Evolutionary conservation across 2,797 vertebrate species (phyloP).

Genomic region (Amphiprion clarkii): DNA sequence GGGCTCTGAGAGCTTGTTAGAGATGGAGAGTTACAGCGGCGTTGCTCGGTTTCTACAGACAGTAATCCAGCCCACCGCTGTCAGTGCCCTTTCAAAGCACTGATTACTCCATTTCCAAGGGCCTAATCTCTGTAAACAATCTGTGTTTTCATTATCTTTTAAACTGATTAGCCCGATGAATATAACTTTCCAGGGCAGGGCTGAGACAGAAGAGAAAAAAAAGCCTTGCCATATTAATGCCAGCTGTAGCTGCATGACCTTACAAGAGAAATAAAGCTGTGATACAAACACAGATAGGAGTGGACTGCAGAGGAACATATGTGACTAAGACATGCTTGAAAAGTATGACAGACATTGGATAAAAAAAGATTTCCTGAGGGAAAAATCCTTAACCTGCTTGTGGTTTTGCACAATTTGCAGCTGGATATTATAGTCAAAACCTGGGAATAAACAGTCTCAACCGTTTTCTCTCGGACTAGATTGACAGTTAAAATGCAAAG

Average conservation of each 20-base stretch:
- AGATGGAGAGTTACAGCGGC: conserved; percentile 68
- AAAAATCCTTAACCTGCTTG: conserved; percentile 72
- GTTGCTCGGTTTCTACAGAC: conserved; percentile 73
- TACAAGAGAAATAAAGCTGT: conserved; percentile 78
- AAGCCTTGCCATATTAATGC: conserved; percentile 81
- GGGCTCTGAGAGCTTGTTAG: conserved; percentile 78
- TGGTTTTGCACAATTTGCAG: conserved; percentile 80
- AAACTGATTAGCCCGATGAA: conserved; percentile 84
- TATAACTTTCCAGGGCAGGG: conserved; percentile 83
- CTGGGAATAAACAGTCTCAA: conserved; percentile 65
- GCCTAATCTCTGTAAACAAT: conserved; percentile 86
- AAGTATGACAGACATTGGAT: conserved; percentile 67
- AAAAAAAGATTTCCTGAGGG: conserved; percentile 59
- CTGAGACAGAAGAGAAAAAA: conserved; percentile 71
- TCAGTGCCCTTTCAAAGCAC: conserved; percentile 81
- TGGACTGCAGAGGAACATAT: conserved; percentile 55
- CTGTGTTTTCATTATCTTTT: conserved; percentile 87
- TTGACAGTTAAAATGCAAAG: conserved; percentile 47
- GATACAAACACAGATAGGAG: conserved; percentile 78
- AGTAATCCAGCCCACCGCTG: conserved; percentile 75
- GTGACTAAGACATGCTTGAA: conserved; percentile 62
- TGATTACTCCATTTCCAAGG: conserved; percentile 84
- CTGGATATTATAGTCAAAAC: conserved; percentile 69
- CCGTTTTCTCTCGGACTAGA: conserved; percentile 50
- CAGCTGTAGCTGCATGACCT: conserved; percentile 84